phyloP scores from a whole-genome alignment of 2,113 vertebrate species.

The Catagonus wagneri region DNA sequence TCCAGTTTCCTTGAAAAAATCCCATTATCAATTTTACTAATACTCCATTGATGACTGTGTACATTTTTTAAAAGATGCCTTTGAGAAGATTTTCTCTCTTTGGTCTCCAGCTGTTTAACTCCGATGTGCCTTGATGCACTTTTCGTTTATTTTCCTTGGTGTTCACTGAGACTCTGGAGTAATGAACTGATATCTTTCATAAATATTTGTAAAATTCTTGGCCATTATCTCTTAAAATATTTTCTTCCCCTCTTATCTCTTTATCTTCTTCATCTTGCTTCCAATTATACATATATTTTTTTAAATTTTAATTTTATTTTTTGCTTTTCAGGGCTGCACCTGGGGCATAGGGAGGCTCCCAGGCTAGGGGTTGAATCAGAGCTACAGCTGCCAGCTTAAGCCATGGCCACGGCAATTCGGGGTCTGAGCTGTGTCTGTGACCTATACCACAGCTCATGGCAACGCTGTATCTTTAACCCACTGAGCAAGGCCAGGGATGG shows the following conservation, averaged over 20 bases:
- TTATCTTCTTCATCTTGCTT: neutral
- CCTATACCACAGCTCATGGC: no score
- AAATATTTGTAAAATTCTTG: neutral
- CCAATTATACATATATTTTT: neutral
- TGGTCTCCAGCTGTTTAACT: neutral
- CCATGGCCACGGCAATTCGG: no score
- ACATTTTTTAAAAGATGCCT: neutral
- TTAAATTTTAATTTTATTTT: no score
- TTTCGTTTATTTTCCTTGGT: neutral
- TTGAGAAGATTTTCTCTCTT: constrained; percentile 6
- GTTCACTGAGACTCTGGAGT: neutral
- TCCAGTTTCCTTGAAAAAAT: neutral
- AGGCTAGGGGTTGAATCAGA: no score
- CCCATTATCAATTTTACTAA: neutral
- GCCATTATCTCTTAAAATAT: neutral
- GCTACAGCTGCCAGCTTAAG: no score
- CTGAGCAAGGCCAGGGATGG: no score
- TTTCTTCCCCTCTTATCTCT: neutral
- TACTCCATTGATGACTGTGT: neutral
- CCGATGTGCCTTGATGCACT: neutral
- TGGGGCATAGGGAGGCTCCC: no score
- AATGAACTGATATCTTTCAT: neutral
- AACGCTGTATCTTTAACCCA: no score
- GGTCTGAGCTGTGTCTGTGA: no score
- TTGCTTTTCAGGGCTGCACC: no score